Percentiles rank a stretch among this genome's conserved stretches.
These are phyloP conservation scores for Malthinus seriepunctatus DNA, from an alignment of 2,888 invertebrate genomes.

Conservation along the genomic window DNA sequence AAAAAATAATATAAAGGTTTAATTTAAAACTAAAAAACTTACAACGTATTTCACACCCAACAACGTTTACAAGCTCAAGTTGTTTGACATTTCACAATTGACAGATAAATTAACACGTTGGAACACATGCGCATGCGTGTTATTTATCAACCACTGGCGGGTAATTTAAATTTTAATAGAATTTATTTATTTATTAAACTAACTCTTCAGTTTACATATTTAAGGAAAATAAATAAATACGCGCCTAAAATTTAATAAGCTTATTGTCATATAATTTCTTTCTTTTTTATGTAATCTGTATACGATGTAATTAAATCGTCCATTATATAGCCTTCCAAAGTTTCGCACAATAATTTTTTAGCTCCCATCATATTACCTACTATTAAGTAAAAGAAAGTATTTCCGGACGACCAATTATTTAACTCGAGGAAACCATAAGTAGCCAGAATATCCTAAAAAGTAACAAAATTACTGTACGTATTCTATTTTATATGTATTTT, in stretches of 20 bases:
- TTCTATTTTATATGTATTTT: conserved; percentile 1
- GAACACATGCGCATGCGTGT: too few species aligned
- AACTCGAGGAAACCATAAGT: conserved; percentile 87
- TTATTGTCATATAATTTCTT: conserved; percentile 2
- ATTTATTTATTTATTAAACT: too few species aligned
- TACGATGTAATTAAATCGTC: conserved; percentile 94
- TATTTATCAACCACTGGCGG: too few species aligned
- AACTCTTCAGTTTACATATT: background rate
- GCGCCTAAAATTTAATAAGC: background rate
- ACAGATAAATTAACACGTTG: too few species aligned
- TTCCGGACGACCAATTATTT: conserved; percentile 95
- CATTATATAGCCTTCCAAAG: conserved; percentile 94
- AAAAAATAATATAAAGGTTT: too few species aligned
- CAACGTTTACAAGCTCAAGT: too few species aligned
- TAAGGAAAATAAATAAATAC: background rate
- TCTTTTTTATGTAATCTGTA: conserved; percentile 61
- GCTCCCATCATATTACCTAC: conserved; percentile 93
- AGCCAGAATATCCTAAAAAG: conserved; percentile 73
- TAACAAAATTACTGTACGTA: conserved; percentile 21
- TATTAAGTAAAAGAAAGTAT: conserved; percentile 93
- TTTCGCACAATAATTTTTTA: conserved; percentile 87
- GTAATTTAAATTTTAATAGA: too few species aligned
- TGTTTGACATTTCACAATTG: too few species aligned
- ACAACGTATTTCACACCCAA: too few species aligned
- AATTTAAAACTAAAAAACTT: too few species aligned